Conservation (phyloP, 2,113 vertebrate species). For the Climacteris rufus region DNA sequence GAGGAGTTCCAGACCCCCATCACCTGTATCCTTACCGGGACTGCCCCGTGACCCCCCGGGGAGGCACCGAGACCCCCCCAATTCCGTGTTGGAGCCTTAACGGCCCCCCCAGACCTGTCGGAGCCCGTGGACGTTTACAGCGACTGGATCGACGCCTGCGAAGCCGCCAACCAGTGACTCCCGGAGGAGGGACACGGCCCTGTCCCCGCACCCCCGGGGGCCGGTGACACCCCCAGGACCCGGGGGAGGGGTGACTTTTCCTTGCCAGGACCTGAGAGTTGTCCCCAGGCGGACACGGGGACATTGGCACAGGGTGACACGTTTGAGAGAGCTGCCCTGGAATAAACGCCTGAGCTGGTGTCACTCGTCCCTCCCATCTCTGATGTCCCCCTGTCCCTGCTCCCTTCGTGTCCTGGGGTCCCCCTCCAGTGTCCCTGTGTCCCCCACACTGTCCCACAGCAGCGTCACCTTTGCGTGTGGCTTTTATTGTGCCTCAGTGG, state of each 20-base stretch:
- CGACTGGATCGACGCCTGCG: constrained; percentile 94
- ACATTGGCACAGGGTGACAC: accelerated
- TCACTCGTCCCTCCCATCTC: neutral
- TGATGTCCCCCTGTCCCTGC: too few relatives aligned
- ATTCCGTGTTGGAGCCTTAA: neutral
- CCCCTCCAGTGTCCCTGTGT: neutral
- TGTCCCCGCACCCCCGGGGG: neutral
- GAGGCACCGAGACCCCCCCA: too few relatives aligned
- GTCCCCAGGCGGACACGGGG: neutral
- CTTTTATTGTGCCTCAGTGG: neutral
- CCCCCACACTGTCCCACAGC: neutral
- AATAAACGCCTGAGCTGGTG: neutral
- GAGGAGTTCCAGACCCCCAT: constrained; percentile 96
- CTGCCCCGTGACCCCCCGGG: too few relatives aligned
- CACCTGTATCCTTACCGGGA: constrained; percentile 86
- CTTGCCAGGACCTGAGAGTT: neutral
- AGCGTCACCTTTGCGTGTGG: neutral
- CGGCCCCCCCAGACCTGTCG: constrained; percentile 79
- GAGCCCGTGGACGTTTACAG: constrained; percentile 92
- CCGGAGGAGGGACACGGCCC: neutral
- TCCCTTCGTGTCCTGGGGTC: too few relatives aligned
- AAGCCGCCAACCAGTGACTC: constrained; percentile 84
- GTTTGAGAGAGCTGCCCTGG: neutral
- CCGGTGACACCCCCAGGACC: neutral
- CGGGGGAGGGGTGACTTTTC: neutral